Base-by-base conservation (phyloP, 2,888 invertebrate species). In the Caenorhabditis sp. region DNA sequence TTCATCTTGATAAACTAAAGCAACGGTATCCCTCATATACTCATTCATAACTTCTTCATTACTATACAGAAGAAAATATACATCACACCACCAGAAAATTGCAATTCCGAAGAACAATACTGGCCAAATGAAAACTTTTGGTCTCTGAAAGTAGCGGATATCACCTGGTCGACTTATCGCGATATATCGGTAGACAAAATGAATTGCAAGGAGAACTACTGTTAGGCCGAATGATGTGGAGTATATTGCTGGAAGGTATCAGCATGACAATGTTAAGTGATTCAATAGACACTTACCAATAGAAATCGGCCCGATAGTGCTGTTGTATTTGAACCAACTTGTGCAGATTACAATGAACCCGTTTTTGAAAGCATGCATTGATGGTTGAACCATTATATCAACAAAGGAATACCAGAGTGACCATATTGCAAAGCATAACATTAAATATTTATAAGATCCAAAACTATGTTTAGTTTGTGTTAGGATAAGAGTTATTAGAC, bases 61-160 rank as follows among this genome's bases (percentile, higher is more conserved):
- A 21, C 70, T 53, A 27, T n/a, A n/a, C n/a, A n/a, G n/a, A n/a
- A n/a, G n/a, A n/a, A n/a, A n/a, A n/a, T n/a, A n/a, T n/a, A n/a
- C n/a, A n/a, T n/a, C n/a, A n/a, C n/a, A n/a, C 67, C 67, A 71
- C 71, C 71, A 71, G 43, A 65, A 60, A 4, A 67, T 61, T 31
- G 38, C 50, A 4, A 57, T 52, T 17, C 63, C 66, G n/a, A 63
- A 59, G 49, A 53, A 70, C 12, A 38, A 59, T 59, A 63, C 66
- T 1, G 63, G n/a, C 20, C 21, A 70, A 58, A 63, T 52, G 66
- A 1, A 63, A 36, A 0, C 61, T n/a, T 57, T 26, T 17, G 17
- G 54, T 62, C 61, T 26, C 61, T 61, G 7, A 65, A 38, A 25
- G 0, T 59, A 66, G 0, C 65, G 61, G 2, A 70, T 58, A 23